Evolutionary conservation across 2,113 vertebrate species (phyloP), one percentile per base, ranked within the genome.

Genomic region (Mesitornis unicolor): DNA sequence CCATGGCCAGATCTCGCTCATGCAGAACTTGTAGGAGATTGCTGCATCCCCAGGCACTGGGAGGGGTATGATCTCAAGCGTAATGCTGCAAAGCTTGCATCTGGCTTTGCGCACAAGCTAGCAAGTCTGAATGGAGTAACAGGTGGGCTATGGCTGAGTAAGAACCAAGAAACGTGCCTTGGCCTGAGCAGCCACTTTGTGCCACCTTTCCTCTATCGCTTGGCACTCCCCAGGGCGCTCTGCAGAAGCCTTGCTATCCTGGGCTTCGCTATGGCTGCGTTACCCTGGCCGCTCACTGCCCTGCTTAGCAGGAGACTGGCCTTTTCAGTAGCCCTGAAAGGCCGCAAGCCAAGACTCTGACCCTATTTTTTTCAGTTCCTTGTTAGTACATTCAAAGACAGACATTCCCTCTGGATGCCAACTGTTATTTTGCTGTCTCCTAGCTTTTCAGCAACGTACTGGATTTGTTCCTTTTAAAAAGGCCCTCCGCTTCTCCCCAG

Each of bases 391-490:
- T 94, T 94, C 59, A 89, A 92, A 96, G 85, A 54, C 63, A 89
- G 68, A 33, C 92, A 75, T 96, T 96, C 83, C 76, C 68, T 86
- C 76, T 93, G 92, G 83, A 95, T 95, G 92, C 90, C 85, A 94
- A 88, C 71, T 93, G 86, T 90, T 96, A 88, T 78, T 96, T 96
- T 93, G 90, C 92, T 45, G 80, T 95, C 85, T 94, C 80, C 83
- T 71, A 83, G 92, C 95, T 94, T 93, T 96, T 92, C 88, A 93
- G 92, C 53, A 90, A 19, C 1, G 3, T 60, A 74, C 47, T 86
- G 85, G 73, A 68, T 96, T 96, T 95, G 79, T 95, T 94, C 64
- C 54, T 90, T 93, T 93, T 84, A 48, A 90, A 88, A 96, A 94
- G 95, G 70, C 93, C 84, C 82, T 95, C 77, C 87, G 91, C 70